Percentiles rank a stretch among this genome's conserved stretches.
These are phyloP conservation scores for Xylocampa areola DNA, from an alignment of 2,888 invertebrate genomes.

Conservation along the genomic window DNA sequence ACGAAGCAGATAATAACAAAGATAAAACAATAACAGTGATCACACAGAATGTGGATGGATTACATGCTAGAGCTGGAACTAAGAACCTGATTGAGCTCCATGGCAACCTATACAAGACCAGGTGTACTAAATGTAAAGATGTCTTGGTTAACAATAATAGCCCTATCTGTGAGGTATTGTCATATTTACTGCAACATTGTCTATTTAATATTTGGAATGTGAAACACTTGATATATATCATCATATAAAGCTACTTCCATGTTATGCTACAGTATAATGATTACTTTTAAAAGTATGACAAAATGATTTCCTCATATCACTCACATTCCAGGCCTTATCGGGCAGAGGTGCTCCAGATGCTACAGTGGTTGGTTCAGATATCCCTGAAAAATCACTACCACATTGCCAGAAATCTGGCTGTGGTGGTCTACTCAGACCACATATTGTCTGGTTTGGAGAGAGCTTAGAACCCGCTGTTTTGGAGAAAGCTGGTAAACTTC, in stretches of 20 bases:
- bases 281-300: neutral
- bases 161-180: slow-evolving; percentile 92
- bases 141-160: slow-evolving; percentile 90
- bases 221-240: too few relatives aligned
- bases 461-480: slow-evolving; percentile 91
- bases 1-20: slow-evolving; percentile 86
- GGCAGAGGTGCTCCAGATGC: slow-evolving; percentile 91
- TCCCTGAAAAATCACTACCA: slow-evolving; percentile 92
- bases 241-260: too few relatives aligned
- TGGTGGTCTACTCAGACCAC: slow-evolving; percentile 92
- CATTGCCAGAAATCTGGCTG: slow-evolving; percentile 91
- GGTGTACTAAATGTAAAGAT: slow-evolving; percentile 90
- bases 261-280: too few relatives aligned
- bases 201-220: too few relatives aligned
- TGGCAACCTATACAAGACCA: slow-evolving; percentile 92
- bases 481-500: slow-evolving; percentile 90
- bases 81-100: slow-evolving; percentile 94
- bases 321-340: slow-evolving; percentile 74
- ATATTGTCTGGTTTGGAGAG: slow-evolving; percentile 97
- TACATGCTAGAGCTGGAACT: slow-evolving; percentile 96
- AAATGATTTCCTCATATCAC: too few relatives aligned
- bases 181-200: neutral
- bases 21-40: slow-evolving; percentile 91
- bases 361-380: slow-evolving; percentile 85
- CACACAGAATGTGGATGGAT: slow-evolving; percentile 97